Evolutionary conservation across 2,888 invertebrate genomes (phyloP), one percentile per base, ranked within the genome.

Genomic region (Drosophila infuscata): DNA sequence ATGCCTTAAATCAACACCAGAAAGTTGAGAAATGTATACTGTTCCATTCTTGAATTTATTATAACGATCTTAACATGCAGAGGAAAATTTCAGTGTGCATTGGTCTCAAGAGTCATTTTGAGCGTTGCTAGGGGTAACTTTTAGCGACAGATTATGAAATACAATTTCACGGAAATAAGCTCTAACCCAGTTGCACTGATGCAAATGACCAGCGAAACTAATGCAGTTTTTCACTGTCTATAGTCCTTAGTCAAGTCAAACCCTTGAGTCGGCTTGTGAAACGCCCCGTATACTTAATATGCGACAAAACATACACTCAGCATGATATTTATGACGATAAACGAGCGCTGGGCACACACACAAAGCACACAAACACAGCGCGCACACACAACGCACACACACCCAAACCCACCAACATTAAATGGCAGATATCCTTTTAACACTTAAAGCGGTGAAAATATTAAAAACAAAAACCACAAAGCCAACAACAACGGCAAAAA

Each of bases 371-470:
- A 51, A 41, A 52, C 67, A 41, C 51, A 38, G 46, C 57, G 33
- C 54, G 57, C 53, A 41, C 69, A 57, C 56, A 70, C 59, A 54
- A 51, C 61, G 48, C 43, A 52, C 67, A 1, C 20, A 36, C 73
- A 66, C 73, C 64, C 76, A 76, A 25, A 25, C 25, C 25, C 67
- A 61, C 52, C 53, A 49, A 71, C 86, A 81, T 72, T 89, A 88
- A 91, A 88, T 83, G 81, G 81, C 79, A 89, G 79, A 88, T 89
- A 88, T 91, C 90, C 91, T 87, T 91, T 91, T 89, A 91, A 88
- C 91, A 91, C 86, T 89, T 88, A 90, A 88, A 88, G 86, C 88
- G 87, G 83, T 85, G 81, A 85, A 88, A 86, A 82, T 88, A 82
- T 88, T 86, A 83, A 84, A 90, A 84, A 82, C 79, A 90, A 88